Evolutionary conservation across 2,113 vertebrate genomes (phyloP).

Genomic region (Coregonus clupeaformis): DNA sequence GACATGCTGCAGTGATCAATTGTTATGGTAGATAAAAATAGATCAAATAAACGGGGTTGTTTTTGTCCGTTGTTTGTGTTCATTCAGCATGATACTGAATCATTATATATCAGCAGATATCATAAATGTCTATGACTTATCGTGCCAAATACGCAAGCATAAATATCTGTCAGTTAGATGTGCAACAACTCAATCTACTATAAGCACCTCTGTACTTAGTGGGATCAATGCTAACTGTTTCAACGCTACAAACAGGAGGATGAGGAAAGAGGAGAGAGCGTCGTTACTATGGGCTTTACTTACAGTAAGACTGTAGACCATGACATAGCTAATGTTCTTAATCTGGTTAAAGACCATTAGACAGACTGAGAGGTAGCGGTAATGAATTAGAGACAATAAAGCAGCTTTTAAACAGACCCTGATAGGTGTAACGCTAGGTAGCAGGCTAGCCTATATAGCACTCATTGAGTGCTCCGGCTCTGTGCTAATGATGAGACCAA

Average conservation of each 20-base stretch:
- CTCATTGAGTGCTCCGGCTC: constrained; percentile 26
- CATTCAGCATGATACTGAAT: not conserved
- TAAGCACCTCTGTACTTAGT: constrained; percentile 46
- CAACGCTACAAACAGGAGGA: constrained; percentile 34
- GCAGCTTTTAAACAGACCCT: constrained; percentile 37
- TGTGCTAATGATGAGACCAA: constrained; percentile 21
- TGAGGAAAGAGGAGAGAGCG: constrained; percentile 16
- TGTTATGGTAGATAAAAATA: not conserved
- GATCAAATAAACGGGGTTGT: not conserved
- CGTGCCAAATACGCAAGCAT: not conserved
- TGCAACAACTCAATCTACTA: constrained; percentile 39
- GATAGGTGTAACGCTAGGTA: constrained; percentile 33
- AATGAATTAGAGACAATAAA: constrained; percentile 40
- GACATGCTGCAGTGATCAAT: not conserved
- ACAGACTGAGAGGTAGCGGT: constrained; percentile 27
- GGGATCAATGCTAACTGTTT: constrained; percentile 61
- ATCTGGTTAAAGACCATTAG: constrained; percentile 62
- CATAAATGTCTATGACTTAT: not conserved
- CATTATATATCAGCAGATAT: not conserved
- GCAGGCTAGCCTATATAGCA: not conserved
- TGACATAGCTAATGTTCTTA: constrained; percentile 51
- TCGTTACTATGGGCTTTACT: constrained; percentile 42
- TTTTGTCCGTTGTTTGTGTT: not conserved
- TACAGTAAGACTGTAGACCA: constrained; percentile 54
- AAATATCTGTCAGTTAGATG: constrained; percentile 38